phyloP scores from a whole-genome alignment of 2,113 vertebrate species.

The Laticauda laticaudata region DNA sequence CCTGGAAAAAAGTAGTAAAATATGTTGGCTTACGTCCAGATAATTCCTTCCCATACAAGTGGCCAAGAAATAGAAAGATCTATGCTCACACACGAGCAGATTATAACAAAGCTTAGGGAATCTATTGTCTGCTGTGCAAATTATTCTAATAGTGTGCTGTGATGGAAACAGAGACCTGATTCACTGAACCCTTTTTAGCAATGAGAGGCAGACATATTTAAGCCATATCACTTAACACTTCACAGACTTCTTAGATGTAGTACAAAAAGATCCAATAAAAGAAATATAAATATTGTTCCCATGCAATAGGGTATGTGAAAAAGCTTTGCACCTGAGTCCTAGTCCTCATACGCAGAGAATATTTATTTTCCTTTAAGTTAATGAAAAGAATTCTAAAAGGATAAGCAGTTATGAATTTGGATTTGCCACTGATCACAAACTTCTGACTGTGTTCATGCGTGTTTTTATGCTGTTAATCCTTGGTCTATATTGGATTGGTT shows the following conservation, averaged over 20 bases:
- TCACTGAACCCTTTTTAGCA: constrained; percentile 3
- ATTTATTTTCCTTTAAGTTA: not conserved
- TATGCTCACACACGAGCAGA: not conserved
- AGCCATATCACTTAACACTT: not conserved
- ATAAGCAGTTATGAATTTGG: not conserved
- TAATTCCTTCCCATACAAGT: not conserved
- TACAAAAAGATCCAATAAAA: not conserved
- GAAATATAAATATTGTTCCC: not conserved
- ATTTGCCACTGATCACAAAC: not conserved
- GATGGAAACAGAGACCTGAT: not conserved
- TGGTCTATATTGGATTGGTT: not conserved
- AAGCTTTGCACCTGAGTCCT: not conserved
- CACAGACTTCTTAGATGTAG: not conserved
- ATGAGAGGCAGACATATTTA: not conserved
- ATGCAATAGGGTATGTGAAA: not conserved
- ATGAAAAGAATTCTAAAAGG: not conserved
- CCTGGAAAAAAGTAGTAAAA: not conserved
- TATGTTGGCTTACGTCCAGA: not conserved
- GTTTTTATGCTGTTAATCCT: not conserved
- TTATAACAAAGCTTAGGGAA: constrained; percentile 4
- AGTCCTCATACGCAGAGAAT: not conserved
- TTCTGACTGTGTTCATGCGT: not conserved
- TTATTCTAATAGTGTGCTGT: not conserved
- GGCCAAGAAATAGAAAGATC: not conserved
- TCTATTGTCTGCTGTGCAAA: not conserved